Evolutionary conservation across 2,113 vertebrate species (phyloP), one percentile per base, ranked within the genome.

Genomic region (Pygoscelis adeliae): DNA sequence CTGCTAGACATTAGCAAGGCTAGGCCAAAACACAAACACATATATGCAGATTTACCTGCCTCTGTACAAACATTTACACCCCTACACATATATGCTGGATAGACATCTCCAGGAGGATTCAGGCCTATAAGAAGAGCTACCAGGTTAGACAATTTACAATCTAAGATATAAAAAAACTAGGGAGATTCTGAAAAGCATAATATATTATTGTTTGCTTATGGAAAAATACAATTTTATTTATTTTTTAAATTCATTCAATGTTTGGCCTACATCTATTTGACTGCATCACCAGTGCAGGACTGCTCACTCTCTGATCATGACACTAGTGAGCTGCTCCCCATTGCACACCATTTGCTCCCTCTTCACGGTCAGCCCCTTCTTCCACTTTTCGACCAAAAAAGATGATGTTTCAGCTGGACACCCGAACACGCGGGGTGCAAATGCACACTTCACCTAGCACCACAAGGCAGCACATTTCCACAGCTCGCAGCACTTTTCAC

Each of bases 211-310:
- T 13, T 84, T 78, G 30, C 52, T 78, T 61, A 58, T 13, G 26
- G 61, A 76, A 71, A 81, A 59, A 15, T 13, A 23, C 2, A 10
- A 4, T 27, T 61, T 27, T 11, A 13, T 58, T 44, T 61, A 3
- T 40, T 78, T 73, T 67, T 67, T 11, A 7, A 86, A 44, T 13
- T 49, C 8, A 63, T 42, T 44, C 3, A 25, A 0, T 36, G 16
- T 42, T 76, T 61, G 40, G 7, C 36, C 30, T 81, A 38, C 2
- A 11, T 8, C 34, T 69, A 1, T 67, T 32, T 47, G 65, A 11
- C 11, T 3, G 0, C 15, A 6, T 13, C 58, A 53, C 15, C 2
- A 0, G 4, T 5, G 34, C 49, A 42, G 67, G 49, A 23, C 14
- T 1, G 1, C 46, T 50, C 27, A 9, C 40, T 29, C 38, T 61